Evolutionary conservation across 2,888 invertebrate genomes (phyloP).

Genomic region (Parnassius apollo): DNA sequence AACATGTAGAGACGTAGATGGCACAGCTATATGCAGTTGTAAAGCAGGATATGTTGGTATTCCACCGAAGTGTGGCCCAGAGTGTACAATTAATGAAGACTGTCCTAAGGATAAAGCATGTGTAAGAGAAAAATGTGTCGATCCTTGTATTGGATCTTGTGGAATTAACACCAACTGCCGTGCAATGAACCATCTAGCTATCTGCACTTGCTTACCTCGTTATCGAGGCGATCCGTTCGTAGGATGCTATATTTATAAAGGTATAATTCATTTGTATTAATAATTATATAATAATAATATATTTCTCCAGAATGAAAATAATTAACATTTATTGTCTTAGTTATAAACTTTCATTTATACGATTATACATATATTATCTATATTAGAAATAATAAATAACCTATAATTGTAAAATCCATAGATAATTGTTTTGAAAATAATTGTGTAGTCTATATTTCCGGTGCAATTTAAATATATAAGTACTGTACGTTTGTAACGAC

Average conservation of each 20-base stretch:
- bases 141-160: conserved; percentile 87
- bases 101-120: conserved; percentile 87
- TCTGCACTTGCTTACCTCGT: conserved; percentile 85
- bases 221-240: conserved; percentile 89
- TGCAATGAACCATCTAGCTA: conserved; percentile 88
- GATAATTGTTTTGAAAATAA: no score
- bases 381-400: no score
- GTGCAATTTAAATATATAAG: no score
- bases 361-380: no score
- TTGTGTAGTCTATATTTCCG: no score
- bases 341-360: no score
- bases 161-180: conserved; percentile 86
- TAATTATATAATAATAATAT: conserved; percentile 2
- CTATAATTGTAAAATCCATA: no score
- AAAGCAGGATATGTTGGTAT: conserved; percentile 83
- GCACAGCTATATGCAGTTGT: conserved; percentile 83
- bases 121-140: conserved; percentile 86
- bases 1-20: conserved; percentile 78
- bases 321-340: neutral
- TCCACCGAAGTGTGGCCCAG: conserved; percentile 87
- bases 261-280: conserved; percentile 38
- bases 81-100: conserved; percentile 88
- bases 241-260: conserved; percentile 57
- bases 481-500: no score
- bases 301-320: neutral